phyloP scores from a whole-genome alignment of 2,888 invertebrate genomes.

The Epirrhoe tristata region DNA sequence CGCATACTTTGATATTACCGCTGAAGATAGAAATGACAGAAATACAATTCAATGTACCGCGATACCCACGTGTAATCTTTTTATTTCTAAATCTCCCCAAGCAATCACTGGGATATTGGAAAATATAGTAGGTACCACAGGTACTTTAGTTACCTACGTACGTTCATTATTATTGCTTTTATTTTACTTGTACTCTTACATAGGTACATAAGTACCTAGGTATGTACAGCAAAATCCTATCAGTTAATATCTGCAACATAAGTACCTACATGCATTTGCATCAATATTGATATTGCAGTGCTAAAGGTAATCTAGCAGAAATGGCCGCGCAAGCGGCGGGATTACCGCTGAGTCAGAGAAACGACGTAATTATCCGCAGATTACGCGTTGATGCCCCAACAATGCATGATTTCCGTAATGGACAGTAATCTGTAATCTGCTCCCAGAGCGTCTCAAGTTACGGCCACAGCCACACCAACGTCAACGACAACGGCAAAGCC shows the following conservation, averaged over 20 bases:
- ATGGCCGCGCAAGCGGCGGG: not conserved
- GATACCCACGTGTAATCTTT: not conserved
- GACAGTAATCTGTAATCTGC: not conserved
- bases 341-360: constrained; percentile 3
- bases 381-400: not conserved
- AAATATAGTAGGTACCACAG: not conserved
- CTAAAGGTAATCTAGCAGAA: not conserved
- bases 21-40: too few relatives aligned
- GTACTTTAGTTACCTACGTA: not conserved
- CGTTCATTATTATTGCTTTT: not conserved
- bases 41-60: too few relatives aligned
- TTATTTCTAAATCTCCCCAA: not conserved
- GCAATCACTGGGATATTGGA: not conserved
- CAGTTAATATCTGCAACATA: not conserved
- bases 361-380: not conserved
- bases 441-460: too few relatives aligned
- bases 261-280: not conserved
- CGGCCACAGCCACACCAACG: too few relatives aligned
- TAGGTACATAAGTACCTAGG: too few relatives aligned
- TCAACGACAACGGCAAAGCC: too few relatives aligned
- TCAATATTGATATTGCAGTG: not conserved
- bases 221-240: too few relatives aligned
- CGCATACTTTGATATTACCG: too few relatives aligned
- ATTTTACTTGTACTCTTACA: not conserved
- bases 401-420: constrained; percentile 4